phyloP scores from a whole-genome alignment of 2,888 invertebrate genomes.

The Himalopsyche tibetana region DNA sequence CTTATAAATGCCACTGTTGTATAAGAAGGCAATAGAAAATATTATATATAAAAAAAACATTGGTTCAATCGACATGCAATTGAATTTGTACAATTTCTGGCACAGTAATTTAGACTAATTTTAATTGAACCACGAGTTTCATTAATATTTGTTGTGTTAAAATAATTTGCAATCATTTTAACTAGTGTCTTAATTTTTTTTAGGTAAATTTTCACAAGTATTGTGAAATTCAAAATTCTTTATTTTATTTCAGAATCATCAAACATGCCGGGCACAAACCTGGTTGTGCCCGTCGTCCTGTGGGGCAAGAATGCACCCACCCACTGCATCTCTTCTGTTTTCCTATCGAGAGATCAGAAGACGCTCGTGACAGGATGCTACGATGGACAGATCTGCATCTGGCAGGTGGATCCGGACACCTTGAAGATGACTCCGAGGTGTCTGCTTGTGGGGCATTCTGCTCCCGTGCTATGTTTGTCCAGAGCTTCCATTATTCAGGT shows the following conservation, averaged over 20 bases:
- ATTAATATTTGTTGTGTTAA: no score
- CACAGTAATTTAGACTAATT: no score
- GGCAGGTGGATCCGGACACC: constrained; percentile 87
- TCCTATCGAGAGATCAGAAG: constrained; percentile 92
- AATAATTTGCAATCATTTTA: no score
- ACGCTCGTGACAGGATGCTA: constrained; percentile 97
- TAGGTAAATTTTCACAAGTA: no score
- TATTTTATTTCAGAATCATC: constrained; percentile 6
- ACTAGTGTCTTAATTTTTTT: no score
- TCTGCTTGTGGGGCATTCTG: constrained; percentile 94
- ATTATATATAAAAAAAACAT: neutral
- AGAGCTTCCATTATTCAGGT: constrained; percentile 85
- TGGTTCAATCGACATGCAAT: neutral
- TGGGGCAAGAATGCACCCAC: constrained; percentile 98
- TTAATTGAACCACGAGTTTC: no score
- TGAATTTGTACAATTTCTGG: no score
- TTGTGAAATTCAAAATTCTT: neutral
- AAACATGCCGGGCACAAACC: constrained; percentile 87
- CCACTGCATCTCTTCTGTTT: constrained; percentile 96
- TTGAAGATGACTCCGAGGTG: constrained; percentile 95
- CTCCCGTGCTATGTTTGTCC: constrained; percentile 93
- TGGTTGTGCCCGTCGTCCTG: constrained; percentile 97
- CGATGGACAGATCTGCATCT: constrained; percentile 98
- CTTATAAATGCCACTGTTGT: neutral
- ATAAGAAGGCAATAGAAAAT: neutral